Conservation (phyloP, 2,797 vertebrate species). For the Xenentodon cancila region DNA sequence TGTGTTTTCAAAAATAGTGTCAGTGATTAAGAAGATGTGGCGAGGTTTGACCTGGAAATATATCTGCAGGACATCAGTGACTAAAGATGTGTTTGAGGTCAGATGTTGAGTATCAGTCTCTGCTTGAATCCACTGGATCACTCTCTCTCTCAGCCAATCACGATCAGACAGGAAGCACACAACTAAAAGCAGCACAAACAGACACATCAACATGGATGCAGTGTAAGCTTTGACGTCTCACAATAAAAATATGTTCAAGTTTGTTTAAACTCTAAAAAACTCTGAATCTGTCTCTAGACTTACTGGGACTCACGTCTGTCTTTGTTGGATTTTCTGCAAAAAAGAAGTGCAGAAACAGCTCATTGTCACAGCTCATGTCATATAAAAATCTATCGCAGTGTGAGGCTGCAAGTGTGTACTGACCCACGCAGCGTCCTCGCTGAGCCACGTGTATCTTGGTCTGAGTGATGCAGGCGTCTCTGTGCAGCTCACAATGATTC, state of each 20-base stretch:
- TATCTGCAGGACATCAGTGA: constrained; percentile 20
- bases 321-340: constrained; percentile 44
- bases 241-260: too few relatives aligned
- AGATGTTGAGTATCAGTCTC: constrained; percentile 15
- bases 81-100: constrained; percentile 14
- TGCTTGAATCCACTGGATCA: constrained; percentile 61
- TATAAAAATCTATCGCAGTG: too few relatives aligned
- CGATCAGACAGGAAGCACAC: constrained; percentile 63
- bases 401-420: too few relatives aligned
- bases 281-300: constrained; percentile 1
- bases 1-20: too few relatives aligned
- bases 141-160: constrained; percentile 54
- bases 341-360: too few relatives aligned
- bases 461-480: constrained; percentile 91
- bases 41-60: constrained; percentile 54
- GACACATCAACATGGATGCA: background rate
- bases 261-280: too few relatives aligned
- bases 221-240: background rate
- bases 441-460: constrained; percentile 90
- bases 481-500: constrained; percentile 94
- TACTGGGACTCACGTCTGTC: constrained; percentile 50
- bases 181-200: constrained; percentile 11
- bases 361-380: too few relatives aligned
- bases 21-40: background rate
- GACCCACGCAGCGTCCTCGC: constrained; percentile 82